Base-by-base conservation (phyloP, 2,113 vertebrate genomes). In the Chlorodrepanis virens region DNA sequence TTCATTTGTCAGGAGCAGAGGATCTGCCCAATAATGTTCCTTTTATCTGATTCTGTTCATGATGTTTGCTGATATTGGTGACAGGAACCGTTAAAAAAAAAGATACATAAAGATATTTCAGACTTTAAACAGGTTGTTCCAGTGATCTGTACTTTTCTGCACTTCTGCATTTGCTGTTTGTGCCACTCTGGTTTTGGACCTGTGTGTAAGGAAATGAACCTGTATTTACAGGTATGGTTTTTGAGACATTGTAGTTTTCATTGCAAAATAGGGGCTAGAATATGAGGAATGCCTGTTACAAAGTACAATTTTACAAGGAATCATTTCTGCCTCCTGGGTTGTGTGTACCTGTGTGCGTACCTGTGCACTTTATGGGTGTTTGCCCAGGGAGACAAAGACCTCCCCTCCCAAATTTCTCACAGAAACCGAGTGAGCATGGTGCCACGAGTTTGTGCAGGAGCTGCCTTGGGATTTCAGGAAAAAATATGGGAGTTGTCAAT, bases 401-500 rank as follows among this genome's bases (percentile, higher is more conserved):
- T 75, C 11, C 11, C 14, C 6, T 84, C 33, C 47, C 40, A 49
- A 21, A 60, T 0, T 42, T 5, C 39, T 50, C 54, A 25, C 67
- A 61, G 63, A 63, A 76, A 7, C 7, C 33, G 12, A 2, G 27
- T 33, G 52, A n/a, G 47, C 22, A 2, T 11, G 19, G 29, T 44
- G 60, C 39, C 47, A 57, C 27, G 22, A 60, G 31, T 69, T 72
- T 57, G 69, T 63, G 77, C 64, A 89, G 83, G 71, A 80, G 16
- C 59, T 86, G 49, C 8, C 50, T 90, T 54, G 65, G 94, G 75
- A 68, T 93, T 67, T 74, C 12, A 49, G 52, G 60, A 79, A 11
- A 74, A 94, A 82, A 40, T 35, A 42, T 93, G 90, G 88, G 80
- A 71, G 65, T 85, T 97, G 74, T 94, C 96, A 97, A 82, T 78